Percentiles rank a stretch among this genome's conserved stretches.
Evolutionary conservation across 2,113 vertebrate genomes (phyloP).

Genomic region (Muscicapa adusta): DNA sequence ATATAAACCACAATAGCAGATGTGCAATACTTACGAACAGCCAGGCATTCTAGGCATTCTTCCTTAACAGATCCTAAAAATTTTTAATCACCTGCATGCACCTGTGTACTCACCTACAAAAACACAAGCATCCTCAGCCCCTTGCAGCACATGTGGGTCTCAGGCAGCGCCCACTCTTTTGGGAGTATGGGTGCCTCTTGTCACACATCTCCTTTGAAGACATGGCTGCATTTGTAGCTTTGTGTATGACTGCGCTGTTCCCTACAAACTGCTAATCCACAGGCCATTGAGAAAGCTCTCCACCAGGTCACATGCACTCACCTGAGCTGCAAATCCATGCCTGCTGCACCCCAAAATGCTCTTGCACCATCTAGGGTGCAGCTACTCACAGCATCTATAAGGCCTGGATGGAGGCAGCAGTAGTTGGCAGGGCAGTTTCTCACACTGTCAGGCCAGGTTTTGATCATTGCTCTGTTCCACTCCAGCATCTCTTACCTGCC

Average conservation of each 20-base stretch:
- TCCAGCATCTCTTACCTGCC: not conserved
- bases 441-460: not conserved
- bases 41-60: not conserved
- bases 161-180: not conserved
- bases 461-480: not conserved
- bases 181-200: no score
- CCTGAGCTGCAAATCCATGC: rapidly evolving
- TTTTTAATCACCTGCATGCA: not conserved
- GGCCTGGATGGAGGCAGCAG: not conserved
- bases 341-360: not conserved
- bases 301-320: not conserved
- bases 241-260: not conserved
- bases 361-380: not conserved
- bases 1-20: not conserved
- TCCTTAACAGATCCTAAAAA: not conserved
- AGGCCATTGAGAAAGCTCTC: not conserved
- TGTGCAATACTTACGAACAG: not conserved
- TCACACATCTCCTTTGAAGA: rapidly evolving
- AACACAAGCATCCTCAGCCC: not conserved
- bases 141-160: not conserved
- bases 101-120: not conserved
- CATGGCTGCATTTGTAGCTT: rapidly evolving
- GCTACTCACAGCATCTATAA: rapidly evolving
- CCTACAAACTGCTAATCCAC: not conserved
- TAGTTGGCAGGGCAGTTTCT: not conserved